phyloP scores from a whole-genome alignment of 2,113 vertebrate genomes.

The Campylorhamphus procurvoides region DNA sequence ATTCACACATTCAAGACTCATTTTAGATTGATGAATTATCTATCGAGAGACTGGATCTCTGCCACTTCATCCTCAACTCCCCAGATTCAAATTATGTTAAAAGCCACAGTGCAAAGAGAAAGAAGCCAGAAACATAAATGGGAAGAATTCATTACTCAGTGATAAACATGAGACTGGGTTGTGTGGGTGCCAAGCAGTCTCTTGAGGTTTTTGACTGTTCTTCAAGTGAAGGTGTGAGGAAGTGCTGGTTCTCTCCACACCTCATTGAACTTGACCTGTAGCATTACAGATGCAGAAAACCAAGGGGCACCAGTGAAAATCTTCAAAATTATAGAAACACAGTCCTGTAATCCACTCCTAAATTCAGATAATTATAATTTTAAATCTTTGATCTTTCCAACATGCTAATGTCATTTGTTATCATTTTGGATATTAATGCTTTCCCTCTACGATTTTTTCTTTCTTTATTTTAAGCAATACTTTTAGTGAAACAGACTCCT shows the following conservation, averaged over 20 bases:
- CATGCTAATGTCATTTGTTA: neutral
- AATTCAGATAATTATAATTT: neutral
- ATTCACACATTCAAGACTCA: neutral
- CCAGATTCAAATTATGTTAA: conserved; percentile 24
- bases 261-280: accelerated
- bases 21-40: neutral
- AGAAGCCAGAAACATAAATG: neutral
- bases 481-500: neutral
- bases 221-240: neutral
- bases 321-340: neutral
- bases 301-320: neutral
- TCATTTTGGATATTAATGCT: neutral
- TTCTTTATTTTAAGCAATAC: neutral
- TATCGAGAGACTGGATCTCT: neutral
- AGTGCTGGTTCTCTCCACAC: accelerated
- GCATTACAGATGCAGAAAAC: neutral
- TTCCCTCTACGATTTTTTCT: neutral
- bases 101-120: neutral
- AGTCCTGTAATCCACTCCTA: neutral
- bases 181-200: neutral
- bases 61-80: neutral
- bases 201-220: neutral
- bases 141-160: neutral
- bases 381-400: neutral
- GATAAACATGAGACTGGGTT: neutral